Evolutionary conservation across 37 sponge, comb jelly and placozoan species (phyloP).

Genomic region (Crambe crambe): DNA sequence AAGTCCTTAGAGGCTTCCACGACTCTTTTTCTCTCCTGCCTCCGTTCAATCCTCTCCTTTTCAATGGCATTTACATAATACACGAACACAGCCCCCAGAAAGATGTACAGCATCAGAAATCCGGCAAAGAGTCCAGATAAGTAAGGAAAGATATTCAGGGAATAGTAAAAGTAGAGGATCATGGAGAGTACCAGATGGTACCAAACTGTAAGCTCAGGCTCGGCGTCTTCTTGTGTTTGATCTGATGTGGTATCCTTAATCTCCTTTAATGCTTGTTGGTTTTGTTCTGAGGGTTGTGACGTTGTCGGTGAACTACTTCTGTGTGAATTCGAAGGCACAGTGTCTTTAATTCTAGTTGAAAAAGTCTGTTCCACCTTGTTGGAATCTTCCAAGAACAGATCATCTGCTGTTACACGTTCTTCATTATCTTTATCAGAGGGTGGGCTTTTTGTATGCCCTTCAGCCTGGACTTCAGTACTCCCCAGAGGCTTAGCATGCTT

Average conservation of each 20-base stretch:
- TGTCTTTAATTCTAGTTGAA: neutral
- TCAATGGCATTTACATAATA: constrained; percentile 42
- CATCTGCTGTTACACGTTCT: constrained; percentile 5
- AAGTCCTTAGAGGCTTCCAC: constrained; percentile 8
- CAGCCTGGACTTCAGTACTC: too few relatives aligned
- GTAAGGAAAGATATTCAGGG: constrained; percentile 56
- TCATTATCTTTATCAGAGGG: neutral
- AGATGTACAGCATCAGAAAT: constrained; percentile 48
- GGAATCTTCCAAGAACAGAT: neutral
- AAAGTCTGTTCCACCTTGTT: neutral
- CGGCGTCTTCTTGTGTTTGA: neutral
- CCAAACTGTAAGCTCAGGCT: constrained; percentile 5
- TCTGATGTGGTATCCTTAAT: neutral
- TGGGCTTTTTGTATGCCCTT: too few relatives aligned
- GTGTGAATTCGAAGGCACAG: neutral
- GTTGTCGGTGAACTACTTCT: too few relatives aligned
- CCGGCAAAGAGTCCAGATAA: constrained; percentile 73
- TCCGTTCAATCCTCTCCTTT: neutral
- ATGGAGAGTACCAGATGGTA: constrained; percentile 17
- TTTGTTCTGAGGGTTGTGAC: neutral
- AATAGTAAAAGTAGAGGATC: constrained; percentile 63
- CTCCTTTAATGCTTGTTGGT: neutral
- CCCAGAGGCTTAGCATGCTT: neutral
- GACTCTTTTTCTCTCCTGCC: neutral
- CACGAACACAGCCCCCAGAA: constrained; percentile 49